A percentile compares a stretch with the other conserved stretches of the same genome.
These are phyloP conservation scores for Calephelis nemesis DNA, from an alignment of 1,140 invertebrate genomes.

Conservation along the genomic window DNA sequence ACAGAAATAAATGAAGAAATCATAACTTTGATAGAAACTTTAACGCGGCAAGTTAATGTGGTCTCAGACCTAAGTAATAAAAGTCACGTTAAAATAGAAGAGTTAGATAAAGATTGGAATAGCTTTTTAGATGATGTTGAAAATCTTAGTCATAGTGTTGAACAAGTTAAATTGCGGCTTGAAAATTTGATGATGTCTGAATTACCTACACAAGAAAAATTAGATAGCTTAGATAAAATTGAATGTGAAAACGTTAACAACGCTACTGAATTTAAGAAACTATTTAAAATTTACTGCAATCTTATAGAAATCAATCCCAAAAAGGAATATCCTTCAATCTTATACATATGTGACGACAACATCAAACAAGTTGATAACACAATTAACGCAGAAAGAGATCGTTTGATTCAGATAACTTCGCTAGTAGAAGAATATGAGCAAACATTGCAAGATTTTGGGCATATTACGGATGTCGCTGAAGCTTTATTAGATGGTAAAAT, in stretches of 20 bases:
- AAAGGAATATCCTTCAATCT: slow-evolving; percentile 82
- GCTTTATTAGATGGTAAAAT: slow-evolving; percentile 87
- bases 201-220: slow-evolving; percentile 80
- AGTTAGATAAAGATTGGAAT: slow-evolving; percentile 84
- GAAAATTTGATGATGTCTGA: slow-evolving; percentile 81
- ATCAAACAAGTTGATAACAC: slow-evolving; percentile 84
- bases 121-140: slow-evolving; percentile 83
- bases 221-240: slow-evolving; percentile 83
- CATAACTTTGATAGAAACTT: slow-evolving; percentile 65
- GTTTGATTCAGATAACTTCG: slow-evolving; percentile 84
- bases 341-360: slow-evolving; percentile 83
- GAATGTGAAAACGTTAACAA: slow-evolving; percentile 80
- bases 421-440: slow-evolving; percentile 92
- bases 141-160: slow-evolving; percentile 76
- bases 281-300: slow-evolving; percentile 51
- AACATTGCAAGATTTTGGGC: slow-evolving; percentile 90
- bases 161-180: slow-evolving; percentile 79
- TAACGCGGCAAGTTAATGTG: slow-evolving; percentile 72
- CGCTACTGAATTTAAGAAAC: slow-evolving; percentile 46
- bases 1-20: slow-evolving; percentile 70
- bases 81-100: slow-evolving; percentile 80
- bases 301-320: slow-evolving; percentile 57
- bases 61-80: slow-evolving; percentile 82
- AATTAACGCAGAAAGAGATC: slow-evolving; percentile 85
- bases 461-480: slow-evolving; percentile 91